Base-by-base conservation (phyloP, 1,140 invertebrate species). In the Andricus grossulariae region DNA sequence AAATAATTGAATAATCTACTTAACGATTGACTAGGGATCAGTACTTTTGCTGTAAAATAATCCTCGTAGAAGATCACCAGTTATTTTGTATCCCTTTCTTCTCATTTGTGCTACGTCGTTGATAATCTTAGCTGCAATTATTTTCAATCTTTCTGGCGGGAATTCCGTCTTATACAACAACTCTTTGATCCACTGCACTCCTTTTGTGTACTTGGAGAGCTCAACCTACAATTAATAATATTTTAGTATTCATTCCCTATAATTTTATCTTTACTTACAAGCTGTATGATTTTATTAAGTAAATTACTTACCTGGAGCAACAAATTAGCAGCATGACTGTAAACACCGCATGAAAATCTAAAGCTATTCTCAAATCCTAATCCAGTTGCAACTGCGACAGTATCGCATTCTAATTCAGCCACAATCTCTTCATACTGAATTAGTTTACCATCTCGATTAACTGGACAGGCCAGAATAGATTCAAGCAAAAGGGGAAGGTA, bases 111-210 rank as follows among this genome's bases (percentile, higher is more conserved):
- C 93, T 1, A 97, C 94, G 82, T 97, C 95, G 85, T 97, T 97
- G 52, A 95, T 90, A 84, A 96, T 93, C 89, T 97, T 97, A 72
- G 94, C 93, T 6, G 95, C 94, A 73, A 96, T 94, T 12, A 97
- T 94, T 85, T 95, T 93, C 8, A 97, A 87, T 84, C 97, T 92
- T 54, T 97, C 95, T 21, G 93, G 91, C 6, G 93, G 95, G 73
- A 98, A 94, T 77, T 94, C 92, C 15, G 95, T 94, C 5, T 94
- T 86, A 82, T 94, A 96, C 12, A 98, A 88, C 1, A 98, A 88
- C 81, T 97, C 95, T 81, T 94, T 93, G 15, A 97, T 88, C 94
- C 96, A 97, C 70, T 94, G 90, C 2, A 98, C 93, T 1, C 95
- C 95, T 83, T 93, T 93, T 10, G 93, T 92, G 86, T 97, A 98